Evolutionary conservation across 1,140 invertebrate species (phyloP).

Genomic region (Ceratitis capitata): DNA sequence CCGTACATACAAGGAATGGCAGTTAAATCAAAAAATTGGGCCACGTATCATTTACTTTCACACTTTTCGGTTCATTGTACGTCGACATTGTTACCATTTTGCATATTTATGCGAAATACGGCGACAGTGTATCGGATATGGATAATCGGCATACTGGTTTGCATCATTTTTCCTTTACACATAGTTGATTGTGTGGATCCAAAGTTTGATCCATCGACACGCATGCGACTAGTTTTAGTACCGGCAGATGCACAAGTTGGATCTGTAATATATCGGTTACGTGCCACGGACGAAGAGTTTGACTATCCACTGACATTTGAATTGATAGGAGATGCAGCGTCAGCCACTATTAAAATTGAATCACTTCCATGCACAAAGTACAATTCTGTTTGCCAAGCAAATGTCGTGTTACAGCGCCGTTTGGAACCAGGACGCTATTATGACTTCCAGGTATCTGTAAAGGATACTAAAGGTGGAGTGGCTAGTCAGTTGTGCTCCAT

Average conservation of each 20-base stretch:
- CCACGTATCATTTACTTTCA: neutral
- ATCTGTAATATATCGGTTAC: slow-evolving; percentile 84
- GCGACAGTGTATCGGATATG: slow-evolving; percentile 58
- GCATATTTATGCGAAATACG: neutral
- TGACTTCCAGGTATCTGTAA: slow-evolving; percentile 81
- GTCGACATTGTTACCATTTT: neutral
- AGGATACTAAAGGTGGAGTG: slow-evolving; percentile 80
- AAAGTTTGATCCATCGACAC: slow-evolving; percentile 81
- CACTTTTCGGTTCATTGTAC: neutral
- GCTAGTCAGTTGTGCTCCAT: slow-evolving; percentile 82
- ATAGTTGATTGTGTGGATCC: slow-evolving; percentile 71
- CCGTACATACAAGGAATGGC: neutral
- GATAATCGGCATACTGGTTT: slow-evolving; percentile 61
- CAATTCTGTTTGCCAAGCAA: slow-evolving; percentile 85
- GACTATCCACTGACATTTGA: slow-evolving; percentile 87
- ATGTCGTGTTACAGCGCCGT: slow-evolving; percentile 78
- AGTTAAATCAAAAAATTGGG: neutral
- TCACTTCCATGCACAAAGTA: slow-evolving; percentile 82
- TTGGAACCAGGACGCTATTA: slow-evolving; percentile 81
- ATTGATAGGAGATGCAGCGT: slow-evolving; percentile 75
- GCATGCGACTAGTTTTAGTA: slow-evolving; percentile 81
- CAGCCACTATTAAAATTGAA: slow-evolving; percentile 78
- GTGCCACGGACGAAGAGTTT: slow-evolving; percentile 86
- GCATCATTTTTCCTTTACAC: slow-evolving; percentile 56
- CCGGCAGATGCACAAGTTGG: slow-evolving; percentile 83